phyloP scores from a whole-genome alignment of 2,888 invertebrate species.

The Agapostemon virescens region DNA sequence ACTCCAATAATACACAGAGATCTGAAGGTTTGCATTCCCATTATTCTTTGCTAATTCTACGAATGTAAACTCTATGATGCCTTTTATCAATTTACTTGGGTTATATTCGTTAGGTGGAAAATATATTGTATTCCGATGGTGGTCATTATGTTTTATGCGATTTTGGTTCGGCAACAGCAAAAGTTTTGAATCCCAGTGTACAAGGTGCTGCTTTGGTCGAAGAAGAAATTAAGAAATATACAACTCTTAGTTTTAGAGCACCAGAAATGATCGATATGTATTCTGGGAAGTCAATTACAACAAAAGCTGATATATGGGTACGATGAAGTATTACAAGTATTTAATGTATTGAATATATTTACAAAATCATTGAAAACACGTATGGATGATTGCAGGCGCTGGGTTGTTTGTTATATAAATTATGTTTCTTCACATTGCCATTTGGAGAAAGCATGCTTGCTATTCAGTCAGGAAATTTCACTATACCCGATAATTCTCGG shows the following conservation, averaged over 20 bases:
- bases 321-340: conserved; percentile 47
- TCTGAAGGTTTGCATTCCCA: conserved; percentile 84
- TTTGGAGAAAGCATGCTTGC: conserved; percentile 96
- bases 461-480: conserved; percentile 93
- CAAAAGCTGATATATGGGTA: conserved; percentile 94
- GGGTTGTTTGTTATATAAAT: conserved; percentile 92
- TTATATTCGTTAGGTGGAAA: conserved; percentile 86
- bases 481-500: conserved; percentile 90
- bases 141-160: conserved; percentile 94
- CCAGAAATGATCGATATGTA: conserved; percentile 98
- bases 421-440: conserved; percentile 93
- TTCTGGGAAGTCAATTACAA: conserved; percentile 89
- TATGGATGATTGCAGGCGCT: conserved; percentile 84
- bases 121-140: conserved; percentile 90
- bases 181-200: conserved; percentile 85
- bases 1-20: conserved; percentile 96
- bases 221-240: conserved; percentile 93
- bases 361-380: neutral
- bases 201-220: conserved; percentile 88
- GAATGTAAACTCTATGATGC: neutral
- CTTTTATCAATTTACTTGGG: conserved; percentile 7
- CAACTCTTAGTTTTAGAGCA: conserved; percentile 93
- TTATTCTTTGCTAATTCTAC: neutral
- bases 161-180: conserved; percentile 96
- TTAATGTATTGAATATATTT: neutral